These are phyloP conservation scores for Dryas iulia DNA, from an alignment of 1,140 invertebrate species.

Conservation along the genomic window DNA sequence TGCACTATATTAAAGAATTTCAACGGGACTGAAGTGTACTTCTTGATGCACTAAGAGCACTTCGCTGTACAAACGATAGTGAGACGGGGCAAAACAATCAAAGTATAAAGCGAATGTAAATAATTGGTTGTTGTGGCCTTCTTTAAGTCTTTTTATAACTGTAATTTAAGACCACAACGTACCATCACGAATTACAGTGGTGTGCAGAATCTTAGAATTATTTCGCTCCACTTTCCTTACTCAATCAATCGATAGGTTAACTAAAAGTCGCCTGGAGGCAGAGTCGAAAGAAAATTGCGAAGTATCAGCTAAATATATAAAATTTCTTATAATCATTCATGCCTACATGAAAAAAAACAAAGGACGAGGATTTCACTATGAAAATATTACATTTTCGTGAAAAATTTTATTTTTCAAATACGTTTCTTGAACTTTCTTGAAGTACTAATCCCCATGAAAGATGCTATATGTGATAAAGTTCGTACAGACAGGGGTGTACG, in stretches of 20 bases:
- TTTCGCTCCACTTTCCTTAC: constrained; percentile 7
- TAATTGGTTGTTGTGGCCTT: constrained; percentile 15
- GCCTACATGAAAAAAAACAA: no score
- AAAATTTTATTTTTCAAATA: no score
- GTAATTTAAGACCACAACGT: constrained; percentile 17
- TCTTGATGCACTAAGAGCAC: constrained; percentile 5
- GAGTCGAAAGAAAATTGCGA: no score
- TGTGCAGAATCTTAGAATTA: background rate
- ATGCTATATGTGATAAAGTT: no score
- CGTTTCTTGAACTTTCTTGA: no score
- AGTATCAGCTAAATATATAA: no score
- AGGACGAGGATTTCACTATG: no score
- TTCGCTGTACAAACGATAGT: constrained; percentile 20
- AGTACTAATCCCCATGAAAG: no score
- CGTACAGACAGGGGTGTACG: no score
- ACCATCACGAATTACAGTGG: background rate
- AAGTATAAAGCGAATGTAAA: constrained; percentile 19
- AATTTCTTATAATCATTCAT: no score
- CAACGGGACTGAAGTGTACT: background rate
- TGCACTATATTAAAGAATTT: background rate
- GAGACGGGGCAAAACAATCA: background rate
- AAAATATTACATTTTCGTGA: no score
- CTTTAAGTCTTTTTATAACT: constrained; percentile 13
- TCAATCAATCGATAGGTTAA: background rate
- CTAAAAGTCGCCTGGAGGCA: no score